Percentiles rank a stretch among this genome's conserved stretches.
Conservation (phyloP, 2,113 vertebrate species). For the Calidris pygmaea region DNA sequence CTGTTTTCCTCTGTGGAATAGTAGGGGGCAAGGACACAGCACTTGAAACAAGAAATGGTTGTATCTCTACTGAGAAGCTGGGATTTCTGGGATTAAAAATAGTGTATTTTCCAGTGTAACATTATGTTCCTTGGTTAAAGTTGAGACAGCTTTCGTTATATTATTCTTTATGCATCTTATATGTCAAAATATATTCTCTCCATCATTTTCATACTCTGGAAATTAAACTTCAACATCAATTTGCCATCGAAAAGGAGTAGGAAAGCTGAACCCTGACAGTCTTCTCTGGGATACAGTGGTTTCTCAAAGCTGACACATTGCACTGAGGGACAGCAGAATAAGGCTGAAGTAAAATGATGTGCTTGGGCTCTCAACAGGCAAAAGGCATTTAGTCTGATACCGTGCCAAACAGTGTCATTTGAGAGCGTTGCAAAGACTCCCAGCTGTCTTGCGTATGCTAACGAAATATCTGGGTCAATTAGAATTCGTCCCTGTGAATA, state of each 20-base stretch:
- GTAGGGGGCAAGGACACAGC: not conserved
- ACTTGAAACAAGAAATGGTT: not conserved
- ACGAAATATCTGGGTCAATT: not conserved
- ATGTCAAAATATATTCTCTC: not conserved
- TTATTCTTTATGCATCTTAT: not conserved
- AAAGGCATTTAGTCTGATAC: constrained; percentile 35
- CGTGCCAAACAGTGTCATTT: constrained; percentile 25
- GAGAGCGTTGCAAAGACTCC: constrained; percentile 7
- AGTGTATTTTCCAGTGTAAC: not conserved
- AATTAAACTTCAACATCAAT: not conserved
- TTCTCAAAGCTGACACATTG: not conserved
- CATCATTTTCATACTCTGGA: not conserved
- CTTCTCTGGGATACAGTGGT: not conserved
- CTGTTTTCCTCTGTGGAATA: not conserved
- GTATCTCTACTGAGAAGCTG: not conserved
- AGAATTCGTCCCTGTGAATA: not conserved
- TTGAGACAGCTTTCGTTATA: not conserved
- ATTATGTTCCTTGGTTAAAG: not conserved
- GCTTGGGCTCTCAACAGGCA: not conserved
- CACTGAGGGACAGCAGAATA: not conserved
- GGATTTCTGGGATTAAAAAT: not conserved
- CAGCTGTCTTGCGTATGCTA: not conserved
- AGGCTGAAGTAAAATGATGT: not conserved
- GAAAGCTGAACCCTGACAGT: not conserved
- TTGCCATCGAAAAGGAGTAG: not conserved